A percentile compares a stretch with the other conserved stretches of the same genome.
Conservation (phyloP, 1,140 invertebrate genomes). For the Sogatella furcifera region DNA sequence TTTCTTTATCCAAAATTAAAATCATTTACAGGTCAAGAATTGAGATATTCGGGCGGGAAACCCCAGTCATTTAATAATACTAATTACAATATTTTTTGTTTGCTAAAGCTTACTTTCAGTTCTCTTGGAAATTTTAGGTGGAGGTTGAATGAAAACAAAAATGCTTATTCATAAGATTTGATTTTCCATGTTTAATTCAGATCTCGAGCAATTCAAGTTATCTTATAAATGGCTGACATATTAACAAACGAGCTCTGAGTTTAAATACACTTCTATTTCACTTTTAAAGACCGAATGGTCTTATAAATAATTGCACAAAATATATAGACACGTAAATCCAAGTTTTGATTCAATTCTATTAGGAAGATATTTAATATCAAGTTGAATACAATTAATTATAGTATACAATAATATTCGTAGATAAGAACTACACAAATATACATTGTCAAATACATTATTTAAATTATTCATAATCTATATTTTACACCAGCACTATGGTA, state of each 20-base stretch:
- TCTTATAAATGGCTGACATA: neutral
- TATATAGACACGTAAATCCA: conserved; percentile 12
- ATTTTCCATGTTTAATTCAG: neutral
- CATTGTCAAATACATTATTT: conserved; percentile 17
- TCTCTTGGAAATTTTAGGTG: too few species aligned
- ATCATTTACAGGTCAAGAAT: too few species aligned
- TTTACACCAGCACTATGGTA: conserved; percentile 13
- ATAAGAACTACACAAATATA: conserved; percentile 22
- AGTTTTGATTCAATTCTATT: conserved; percentile 20
- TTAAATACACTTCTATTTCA: conserved; percentile 1
- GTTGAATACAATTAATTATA: neutral
- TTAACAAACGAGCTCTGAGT: neutral
- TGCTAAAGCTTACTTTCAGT: too few species aligned
- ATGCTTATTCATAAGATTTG: too few species aligned
- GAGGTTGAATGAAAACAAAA: too few species aligned
- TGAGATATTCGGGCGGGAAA: too few species aligned
- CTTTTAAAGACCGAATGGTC: neutral
- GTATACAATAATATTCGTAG: conserved; percentile 13
- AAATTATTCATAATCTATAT: conserved; percentile 16
- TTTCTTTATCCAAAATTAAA: too few species aligned
- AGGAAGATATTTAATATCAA: conserved; percentile 20
- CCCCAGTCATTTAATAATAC: too few species aligned
- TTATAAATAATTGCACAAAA: conserved; percentile 22
- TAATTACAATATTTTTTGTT: too few species aligned
- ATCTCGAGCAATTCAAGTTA: neutral